These are phyloP conservation scores for Marmota flaviventris DNA, from an alignment of 2,113 vertebrate species.

Conservation along the genomic window DNA sequence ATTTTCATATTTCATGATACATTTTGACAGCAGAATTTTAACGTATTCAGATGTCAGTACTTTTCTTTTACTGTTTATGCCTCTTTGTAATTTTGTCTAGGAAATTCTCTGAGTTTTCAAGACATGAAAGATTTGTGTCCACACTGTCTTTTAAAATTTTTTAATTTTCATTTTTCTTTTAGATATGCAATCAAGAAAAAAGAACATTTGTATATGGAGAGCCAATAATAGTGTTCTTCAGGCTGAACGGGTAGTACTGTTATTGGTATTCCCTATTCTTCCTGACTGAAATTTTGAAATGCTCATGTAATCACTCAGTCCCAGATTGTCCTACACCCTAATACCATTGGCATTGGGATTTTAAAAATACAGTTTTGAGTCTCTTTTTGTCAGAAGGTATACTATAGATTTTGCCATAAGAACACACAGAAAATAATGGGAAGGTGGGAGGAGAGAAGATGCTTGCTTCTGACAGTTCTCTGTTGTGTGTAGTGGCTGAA, in stretches of 20 bases:
- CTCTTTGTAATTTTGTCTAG: background rate
- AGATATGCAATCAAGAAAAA: background rate
- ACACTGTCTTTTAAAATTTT: background rate
- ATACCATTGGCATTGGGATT: background rate
- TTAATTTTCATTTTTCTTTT: background rate
- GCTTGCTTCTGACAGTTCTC: background rate
- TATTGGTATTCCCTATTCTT: background rate
- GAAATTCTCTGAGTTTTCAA: background rate
- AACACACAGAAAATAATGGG: background rate
- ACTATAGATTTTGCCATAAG: background rate
- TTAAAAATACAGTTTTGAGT: background rate
- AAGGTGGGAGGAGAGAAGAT: background rate
- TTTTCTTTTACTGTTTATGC: background rate
- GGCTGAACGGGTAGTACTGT: background rate
- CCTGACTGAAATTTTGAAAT: background rate
- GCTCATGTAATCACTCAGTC: background rate
- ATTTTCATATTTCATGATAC: background rate
- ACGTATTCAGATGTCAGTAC: background rate
- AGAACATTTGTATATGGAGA: background rate
- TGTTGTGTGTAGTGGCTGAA: background rate
- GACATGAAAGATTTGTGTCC: background rate
- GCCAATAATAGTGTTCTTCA: background rate
- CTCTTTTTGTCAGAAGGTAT: background rate
- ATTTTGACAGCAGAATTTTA: background rate
- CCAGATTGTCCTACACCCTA: background rate